Conservation (phyloP, 1,140 invertebrate genomes). For the Saccostrea echinata region DNA sequence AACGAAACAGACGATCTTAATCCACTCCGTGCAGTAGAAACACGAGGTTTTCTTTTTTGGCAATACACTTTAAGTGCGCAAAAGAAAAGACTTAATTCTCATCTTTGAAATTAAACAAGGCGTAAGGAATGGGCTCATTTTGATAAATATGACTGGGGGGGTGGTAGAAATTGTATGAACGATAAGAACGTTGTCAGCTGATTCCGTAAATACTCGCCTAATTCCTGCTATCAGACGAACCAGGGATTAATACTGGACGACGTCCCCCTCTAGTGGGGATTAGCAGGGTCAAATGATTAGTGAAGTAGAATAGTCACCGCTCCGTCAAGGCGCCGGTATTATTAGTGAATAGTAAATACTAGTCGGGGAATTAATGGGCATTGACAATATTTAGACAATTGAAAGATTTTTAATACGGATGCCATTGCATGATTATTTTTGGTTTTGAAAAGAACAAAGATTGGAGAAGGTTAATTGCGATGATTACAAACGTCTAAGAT, state of each 20-base stretch:
- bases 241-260: neutral
- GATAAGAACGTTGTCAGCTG: neutral
- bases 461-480: no score
- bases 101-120: slow-evolving; percentile 34
- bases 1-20: neutral
- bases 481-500: no score
- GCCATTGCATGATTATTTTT: neutral
- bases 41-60: neutral
- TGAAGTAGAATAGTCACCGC: neutral
- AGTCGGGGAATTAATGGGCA: neutral
- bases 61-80: slow-evolving; percentile 18
- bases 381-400: slow-evolving; percentile 20
- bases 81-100: slow-evolving; percentile 34
- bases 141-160: slow-evolving; percentile 28
- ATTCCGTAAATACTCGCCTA: slow-evolving; percentile 12
- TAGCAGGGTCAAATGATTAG: slow-evolving; percentile 18
- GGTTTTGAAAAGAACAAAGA: neutral
- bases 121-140: slow-evolving; percentile 22
- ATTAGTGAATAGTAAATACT: neutral
- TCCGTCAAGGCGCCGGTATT: neutral
- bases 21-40: neutral
- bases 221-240: slow-evolving; percentile 8
- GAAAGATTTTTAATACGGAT: neutral
- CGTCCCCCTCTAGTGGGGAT: slow-evolving; percentile 5
- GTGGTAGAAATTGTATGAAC: neutral